Evolutionary conservation across 2,113 vertebrate species (phyloP).

Genomic region (Gymnobelideus leadbeateri): DNA sequence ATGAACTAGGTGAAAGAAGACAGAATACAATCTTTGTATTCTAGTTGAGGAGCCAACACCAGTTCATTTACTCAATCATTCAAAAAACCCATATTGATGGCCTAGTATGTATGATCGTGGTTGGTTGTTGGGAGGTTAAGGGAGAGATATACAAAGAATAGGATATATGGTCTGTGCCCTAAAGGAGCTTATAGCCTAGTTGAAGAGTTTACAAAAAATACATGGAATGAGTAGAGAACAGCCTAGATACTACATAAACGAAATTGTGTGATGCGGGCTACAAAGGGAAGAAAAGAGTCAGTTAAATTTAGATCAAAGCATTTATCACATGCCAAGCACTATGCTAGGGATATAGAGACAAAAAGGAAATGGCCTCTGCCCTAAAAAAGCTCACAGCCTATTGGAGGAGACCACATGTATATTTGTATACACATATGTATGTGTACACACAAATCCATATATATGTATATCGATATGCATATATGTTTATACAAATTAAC

Average conservation of each 20-base stretch:
- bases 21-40: neutral
- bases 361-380: neutral
- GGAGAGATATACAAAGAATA: neutral
- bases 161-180: neutral
- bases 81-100: neutral
- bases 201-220: neutral
- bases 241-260: neutral
- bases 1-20: neutral
- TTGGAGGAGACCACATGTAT: neutral
- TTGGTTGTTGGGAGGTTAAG: neutral
- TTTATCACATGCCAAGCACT: neutral
- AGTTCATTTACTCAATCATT: neutral
- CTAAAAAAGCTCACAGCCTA: neutral
- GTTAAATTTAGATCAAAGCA: conserved; percentile 2
- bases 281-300: neutral
- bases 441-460: neutral
- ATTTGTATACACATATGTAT: neutral
- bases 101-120: neutral
- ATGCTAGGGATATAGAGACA: neutral
- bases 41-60: neutral
- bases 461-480: neutral
- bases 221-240: neutral
- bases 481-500: neutral
- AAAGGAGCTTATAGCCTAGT: neutral
- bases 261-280: neutral